A percentile compares a stretch with the other conserved stretches of the same genome.
phyloP scores from a whole-genome alignment of 2,888 invertebrate genomes.

The Syrphus vitripennis region DNA sequence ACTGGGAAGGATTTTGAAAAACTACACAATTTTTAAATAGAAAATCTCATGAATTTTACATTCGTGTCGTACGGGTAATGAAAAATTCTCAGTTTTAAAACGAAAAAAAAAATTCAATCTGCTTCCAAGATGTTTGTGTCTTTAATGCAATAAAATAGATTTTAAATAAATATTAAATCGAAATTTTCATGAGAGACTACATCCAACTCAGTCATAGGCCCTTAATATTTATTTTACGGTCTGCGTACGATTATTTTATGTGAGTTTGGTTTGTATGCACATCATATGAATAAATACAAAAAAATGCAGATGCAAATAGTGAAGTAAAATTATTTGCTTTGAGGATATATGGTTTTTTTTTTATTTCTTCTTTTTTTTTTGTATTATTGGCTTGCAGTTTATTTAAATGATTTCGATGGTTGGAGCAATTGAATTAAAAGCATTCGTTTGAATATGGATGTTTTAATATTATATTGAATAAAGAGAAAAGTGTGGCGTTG shows the following conservation, averaged over 20 bases:
- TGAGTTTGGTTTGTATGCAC: neutral
- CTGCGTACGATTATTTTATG: neutral
- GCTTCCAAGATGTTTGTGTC: no score
- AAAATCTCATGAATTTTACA: no score
- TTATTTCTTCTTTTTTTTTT: neutral
- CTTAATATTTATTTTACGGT: neutral
- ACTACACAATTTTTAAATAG: no score
- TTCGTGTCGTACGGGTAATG: no score
- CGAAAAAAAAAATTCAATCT: no score
- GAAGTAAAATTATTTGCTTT: constrained; percentile 55
- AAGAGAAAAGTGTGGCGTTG: neutral
- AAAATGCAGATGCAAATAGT: constrained; percentile 12
- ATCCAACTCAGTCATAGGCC: neutral
- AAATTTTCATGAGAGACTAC: neutral
- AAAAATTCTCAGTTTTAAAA: no score
- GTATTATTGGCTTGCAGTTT: constrained; percentile 34
- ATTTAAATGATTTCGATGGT: constrained; percentile 40
- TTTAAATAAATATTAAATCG: no score
- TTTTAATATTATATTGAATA: neutral
- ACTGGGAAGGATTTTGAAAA: neutral
- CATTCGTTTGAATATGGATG: neutral
- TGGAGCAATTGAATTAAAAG: constrained; percentile 18
- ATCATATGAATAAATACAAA: neutral
- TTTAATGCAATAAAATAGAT: no score
- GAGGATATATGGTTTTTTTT: constrained; percentile 24